A percentile compares a stretch with the other conserved stretches of the same genome.
Evolutionary conservation across 37 sponge, comb jelly and placozoan genomes (phyloP).

Genomic region (Geodia barretti): DNA sequence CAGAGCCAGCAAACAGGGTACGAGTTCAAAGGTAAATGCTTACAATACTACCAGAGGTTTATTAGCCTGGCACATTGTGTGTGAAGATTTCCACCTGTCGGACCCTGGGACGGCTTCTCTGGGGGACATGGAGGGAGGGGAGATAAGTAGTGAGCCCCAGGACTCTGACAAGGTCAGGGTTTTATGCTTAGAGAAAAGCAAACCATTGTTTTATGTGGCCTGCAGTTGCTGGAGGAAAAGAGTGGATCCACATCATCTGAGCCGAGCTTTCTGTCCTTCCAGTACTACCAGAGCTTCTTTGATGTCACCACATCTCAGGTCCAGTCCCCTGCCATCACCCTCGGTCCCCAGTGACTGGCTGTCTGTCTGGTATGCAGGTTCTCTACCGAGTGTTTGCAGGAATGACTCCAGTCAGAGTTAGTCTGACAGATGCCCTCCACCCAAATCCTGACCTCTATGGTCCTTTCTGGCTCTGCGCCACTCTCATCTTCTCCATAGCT

Average conservation of each 20-base stretch:
- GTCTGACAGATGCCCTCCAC: slow-evolving; percentile 40
- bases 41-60: too few relatives aligned
- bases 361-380: slow-evolving; percentile 26
- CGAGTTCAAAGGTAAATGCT: background rate
- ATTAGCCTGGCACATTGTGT: too few relatives aligned
- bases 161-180: background rate
- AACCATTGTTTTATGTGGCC: too few relatives aligned
- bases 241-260: slow-evolving; percentile 5
- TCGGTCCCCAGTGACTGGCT: background rate
- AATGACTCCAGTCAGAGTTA: slow-evolving; percentile 49
- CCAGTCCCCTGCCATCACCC: background rate
- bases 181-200: too few relatives aligned
- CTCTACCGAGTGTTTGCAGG: slow-evolving; percentile 59
- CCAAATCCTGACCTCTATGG: slow-evolving; percentile 78
- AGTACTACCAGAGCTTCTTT: slow-evolving; percentile 85
- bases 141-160: background rate
- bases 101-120: background rate
- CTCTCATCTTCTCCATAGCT: slow-evolving; percentile 79
- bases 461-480: slow-evolving; percentile 90
- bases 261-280: slow-evolving; percentile 51
- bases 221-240: background rate
- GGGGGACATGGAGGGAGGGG: background rate
- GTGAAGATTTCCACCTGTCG: background rate
- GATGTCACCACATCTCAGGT: slow-evolving; percentile 80
- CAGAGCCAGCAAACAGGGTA: background rate